These are phyloP conservation scores for Peucedramus taeniatus DNA, from an alignment of 2,113 vertebrate genomes.

Conservation along the genomic window DNA sequence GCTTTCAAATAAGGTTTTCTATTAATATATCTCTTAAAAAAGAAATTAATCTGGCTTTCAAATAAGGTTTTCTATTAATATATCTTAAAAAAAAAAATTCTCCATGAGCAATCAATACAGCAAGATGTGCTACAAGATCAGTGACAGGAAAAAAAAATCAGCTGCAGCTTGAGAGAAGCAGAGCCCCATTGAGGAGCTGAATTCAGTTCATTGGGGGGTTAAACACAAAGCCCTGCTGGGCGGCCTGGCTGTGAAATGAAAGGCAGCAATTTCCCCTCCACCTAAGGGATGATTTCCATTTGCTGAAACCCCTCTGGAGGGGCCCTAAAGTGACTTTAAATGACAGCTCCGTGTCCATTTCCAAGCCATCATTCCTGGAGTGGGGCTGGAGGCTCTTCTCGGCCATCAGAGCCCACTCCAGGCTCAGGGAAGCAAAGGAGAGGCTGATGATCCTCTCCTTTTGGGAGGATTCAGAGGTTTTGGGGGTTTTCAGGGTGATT, in stretches of 20 bases:
- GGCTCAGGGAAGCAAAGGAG: background rate
- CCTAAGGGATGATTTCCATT: background rate
- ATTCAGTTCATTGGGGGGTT: slow-evolving; percentile 23
- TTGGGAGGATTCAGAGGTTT: too few relatives aligned
- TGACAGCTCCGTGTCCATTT: background rate
- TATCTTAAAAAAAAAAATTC: background rate
- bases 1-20: slow-evolving; percentile 47
- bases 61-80: slow-evolving; percentile 44
- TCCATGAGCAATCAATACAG: background rate
- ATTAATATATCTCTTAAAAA: slow-evolving; percentile 18
- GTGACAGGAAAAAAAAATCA: background rate
- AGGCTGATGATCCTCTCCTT: background rate
- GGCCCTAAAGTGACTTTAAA: background rate
- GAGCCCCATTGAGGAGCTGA: background rate
- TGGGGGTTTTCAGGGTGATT: too few relatives aligned
- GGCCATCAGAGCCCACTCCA: background rate
- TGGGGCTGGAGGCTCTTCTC: background rate
- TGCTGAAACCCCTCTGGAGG: background rate
- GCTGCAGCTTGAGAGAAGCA: background rate
- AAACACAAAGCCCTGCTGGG: slow-evolving; percentile 13
- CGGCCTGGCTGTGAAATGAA: background rate
- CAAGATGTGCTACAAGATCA: slow-evolving; percentile 10
- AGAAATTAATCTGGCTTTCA: slow-evolving; percentile 29
- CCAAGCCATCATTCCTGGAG: background rate
- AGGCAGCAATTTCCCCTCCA: background rate